Base-by-base conservation (phyloP, 1,140 invertebrate species). In the Penaeus vannamei region DNA sequence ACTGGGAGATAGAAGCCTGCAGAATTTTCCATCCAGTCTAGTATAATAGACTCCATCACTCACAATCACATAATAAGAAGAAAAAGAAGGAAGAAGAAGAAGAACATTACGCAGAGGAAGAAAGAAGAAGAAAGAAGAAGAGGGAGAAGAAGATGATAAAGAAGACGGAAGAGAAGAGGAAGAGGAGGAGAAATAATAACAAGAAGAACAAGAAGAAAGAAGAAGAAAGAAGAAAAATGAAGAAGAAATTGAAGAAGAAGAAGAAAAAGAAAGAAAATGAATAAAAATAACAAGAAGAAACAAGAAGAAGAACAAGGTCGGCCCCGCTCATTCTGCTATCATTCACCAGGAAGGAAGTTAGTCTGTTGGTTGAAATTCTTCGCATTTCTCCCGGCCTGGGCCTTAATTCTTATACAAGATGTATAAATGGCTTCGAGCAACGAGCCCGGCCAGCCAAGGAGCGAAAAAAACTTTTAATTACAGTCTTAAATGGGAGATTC, bases 401-500 rank as follows among this genome's bases (percentile, higher is more conserved):
- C 72, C 72, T 32, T 76, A 29, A 76, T 76, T 76, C 72, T 76
- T 36, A 29, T 32, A 76, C 72, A 76, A 76, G 29, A 76, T 76
- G 42, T 36, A 76, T 76, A 76, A 76, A 76, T 76, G 72, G 72
- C 72, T 76, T 29, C 22, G 22, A 29, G 72, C 72, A 20, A 36
- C 42, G 26, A 76, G 72, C 72, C 29, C 72, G 72, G 29, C 72
- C 69, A 8, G 59, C 19, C 19, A 62, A 46, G 80, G 80, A 32
- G 80, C 14, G 19, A 59, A 26, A 29, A 76, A 87, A 87, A 87
- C 86, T 88, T 88, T 88, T 88, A 88, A 88, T 88, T 88, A 88
- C 86, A 84, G 80, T 72, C 80, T 83, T 88, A 88, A 88, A 88
- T 88, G 86, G 86, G 84, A 82, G 86, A 88, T 88, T 88, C 77